These are phyloP conservation scores for Acanthochromis polyacanthus DNA, from an alignment of 2,113 vertebrate genomes.

Conservation along the genomic window DNA sequence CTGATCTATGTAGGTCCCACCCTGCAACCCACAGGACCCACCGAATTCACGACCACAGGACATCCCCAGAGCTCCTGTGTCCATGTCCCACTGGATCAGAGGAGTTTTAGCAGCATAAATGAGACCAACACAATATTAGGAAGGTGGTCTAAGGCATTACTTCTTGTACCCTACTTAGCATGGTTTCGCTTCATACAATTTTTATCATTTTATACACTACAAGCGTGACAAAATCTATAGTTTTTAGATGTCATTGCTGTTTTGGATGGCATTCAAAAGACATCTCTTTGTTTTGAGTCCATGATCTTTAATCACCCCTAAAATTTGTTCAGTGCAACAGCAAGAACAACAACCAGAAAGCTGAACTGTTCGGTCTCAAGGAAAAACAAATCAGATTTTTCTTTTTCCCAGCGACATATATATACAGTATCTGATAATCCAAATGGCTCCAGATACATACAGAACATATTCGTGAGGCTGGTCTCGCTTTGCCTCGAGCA, in stretches of 20 bases:
- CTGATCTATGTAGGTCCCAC: no score
- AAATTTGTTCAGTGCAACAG: neutral
- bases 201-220: no score
- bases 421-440: neutral
- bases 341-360: neutral
- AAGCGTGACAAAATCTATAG: no score
- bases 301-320: neutral
- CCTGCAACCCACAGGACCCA: no score
- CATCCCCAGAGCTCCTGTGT: no score
- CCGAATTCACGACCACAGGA: no score
- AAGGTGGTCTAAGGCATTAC: no score
- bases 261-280: neutral
- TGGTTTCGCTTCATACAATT: no score
- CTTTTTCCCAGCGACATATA: neutral
- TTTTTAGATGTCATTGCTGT: neutral
- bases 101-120: no score
- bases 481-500: neutral
- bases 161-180: no score
- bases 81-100: no score
- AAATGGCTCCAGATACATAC: neutral
- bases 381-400: neutral
- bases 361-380: neutral
- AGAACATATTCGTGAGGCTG: conserved; percentile 11
- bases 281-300: neutral
- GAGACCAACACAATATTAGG: no score